Evolutionary conservation across 2,113 vertebrate species (phyloP).

Genomic region (Ahaetulla prasina): DNA sequence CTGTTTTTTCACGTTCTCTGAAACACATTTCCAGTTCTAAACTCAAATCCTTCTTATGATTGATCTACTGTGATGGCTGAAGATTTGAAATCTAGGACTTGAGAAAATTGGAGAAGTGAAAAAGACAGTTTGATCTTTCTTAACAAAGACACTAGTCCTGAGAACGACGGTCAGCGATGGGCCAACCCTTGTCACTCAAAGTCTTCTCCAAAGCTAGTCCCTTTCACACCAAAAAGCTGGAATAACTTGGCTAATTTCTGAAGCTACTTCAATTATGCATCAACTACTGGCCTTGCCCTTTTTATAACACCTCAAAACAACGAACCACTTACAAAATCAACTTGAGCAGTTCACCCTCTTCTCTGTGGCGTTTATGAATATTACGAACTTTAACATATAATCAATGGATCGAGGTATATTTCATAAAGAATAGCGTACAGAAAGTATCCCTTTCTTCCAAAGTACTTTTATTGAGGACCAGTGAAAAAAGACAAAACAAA

Average conservation of each 20-base stretch:
- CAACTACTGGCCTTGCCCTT: neutral
- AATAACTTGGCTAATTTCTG: neutral
- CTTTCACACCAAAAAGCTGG: neutral
- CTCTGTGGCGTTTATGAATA: neutral
- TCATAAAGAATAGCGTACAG: neutral
- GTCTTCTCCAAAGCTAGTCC: no score
- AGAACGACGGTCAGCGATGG: no score
- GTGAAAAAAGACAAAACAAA: constrained; percentile 31
- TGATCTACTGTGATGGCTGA: no score
- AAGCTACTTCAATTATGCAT: no score
- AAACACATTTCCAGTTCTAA: neutral
- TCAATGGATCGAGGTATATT: neutral
- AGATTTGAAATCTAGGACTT: no score
- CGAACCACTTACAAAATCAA: neutral
- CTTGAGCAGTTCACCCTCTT: neutral
- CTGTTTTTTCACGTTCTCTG: neutral
- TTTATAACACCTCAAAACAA: neutral
- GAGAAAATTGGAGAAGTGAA: no score
- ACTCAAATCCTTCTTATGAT: neutral
- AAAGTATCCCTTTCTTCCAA: constrained; percentile 28
- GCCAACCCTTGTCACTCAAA: no score
- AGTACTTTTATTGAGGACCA: constrained; percentile 24
- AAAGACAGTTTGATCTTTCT: no score
- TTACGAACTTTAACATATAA: neutral
- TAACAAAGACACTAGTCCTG: no score